Conservation (phyloP, 2,113 vertebrate species). For the Dolichallabes microphthalmus region DNA sequence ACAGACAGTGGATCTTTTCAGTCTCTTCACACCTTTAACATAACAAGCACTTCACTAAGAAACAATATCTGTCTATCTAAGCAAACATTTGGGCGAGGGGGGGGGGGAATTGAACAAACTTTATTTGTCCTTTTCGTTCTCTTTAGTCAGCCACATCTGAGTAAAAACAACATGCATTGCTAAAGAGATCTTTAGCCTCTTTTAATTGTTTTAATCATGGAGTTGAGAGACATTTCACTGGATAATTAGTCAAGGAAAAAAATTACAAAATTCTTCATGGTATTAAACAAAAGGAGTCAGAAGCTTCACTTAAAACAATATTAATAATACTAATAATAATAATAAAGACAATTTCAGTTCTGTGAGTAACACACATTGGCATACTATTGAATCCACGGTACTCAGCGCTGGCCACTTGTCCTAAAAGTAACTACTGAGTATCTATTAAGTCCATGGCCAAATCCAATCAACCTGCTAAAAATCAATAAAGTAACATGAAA, state of each 20-base stretch:
- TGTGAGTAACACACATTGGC: slow-evolving; percentile 77
- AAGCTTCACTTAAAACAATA: slow-evolving; percentile 72
- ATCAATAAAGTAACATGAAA: slow-evolving; percentile 42
- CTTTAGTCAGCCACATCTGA: slow-evolving; percentile 45
- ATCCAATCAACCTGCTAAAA: slow-evolving; percentile 43
- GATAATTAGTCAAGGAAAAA: slow-evolving; percentile 69
- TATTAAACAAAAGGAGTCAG: slow-evolving; percentile 77
- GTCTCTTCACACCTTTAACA: slow-evolving; percentile 47
- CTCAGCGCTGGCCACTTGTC: slow-evolving; percentile 73
- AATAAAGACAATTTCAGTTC: slow-evolving; percentile 41
- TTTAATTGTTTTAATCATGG: slow-evolving; percentile 76
- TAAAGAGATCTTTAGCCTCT: slow-evolving; percentile 63
- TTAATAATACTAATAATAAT: slow-evolving; percentile 49
- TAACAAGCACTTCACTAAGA: slow-evolving; percentile 50
- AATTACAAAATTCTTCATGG: slow-evolving; percentile 76
- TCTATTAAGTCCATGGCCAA: slow-evolving; percentile 63
- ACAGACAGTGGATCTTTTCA: slow-evolving; percentile 49
- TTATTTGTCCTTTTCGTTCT: slow-evolving; percentile 26
- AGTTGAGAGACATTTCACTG: slow-evolving; percentile 69
- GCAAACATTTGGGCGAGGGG: slow-evolving; percentile 34
- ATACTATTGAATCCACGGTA: slow-evolving; percentile 75
- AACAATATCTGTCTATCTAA: slow-evolving; percentile 38
- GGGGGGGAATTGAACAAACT: slow-evolving; percentile 11
- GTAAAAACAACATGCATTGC: slow-evolving; percentile 65
- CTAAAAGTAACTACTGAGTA: slow-evolving; percentile 76